These are phyloP conservation scores for Tinamus major DNA, from an alignment of 2,797 vertebrate species.

Conservation along the genomic window DNA sequence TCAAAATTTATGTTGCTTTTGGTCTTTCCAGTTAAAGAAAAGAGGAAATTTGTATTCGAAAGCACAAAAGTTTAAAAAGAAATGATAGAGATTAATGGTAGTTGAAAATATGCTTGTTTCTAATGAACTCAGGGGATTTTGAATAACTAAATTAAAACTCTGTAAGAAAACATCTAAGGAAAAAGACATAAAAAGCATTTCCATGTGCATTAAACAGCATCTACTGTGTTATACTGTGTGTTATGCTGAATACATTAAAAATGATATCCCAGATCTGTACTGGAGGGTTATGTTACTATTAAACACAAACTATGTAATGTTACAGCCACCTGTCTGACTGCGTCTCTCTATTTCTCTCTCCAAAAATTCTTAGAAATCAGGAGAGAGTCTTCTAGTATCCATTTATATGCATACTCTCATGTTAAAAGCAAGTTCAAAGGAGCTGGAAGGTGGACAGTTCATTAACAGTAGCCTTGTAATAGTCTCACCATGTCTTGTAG, in stretches of 20 bases:
- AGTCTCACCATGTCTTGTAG: not conserved
- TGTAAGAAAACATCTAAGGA: not conserved
- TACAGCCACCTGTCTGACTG: not conserved
- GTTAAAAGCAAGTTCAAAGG: conserved; percentile 40
- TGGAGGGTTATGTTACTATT: not conserved
- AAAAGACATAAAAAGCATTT: conserved; percentile 11
- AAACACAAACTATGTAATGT: not conserved
- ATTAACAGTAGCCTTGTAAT: conserved; percentile 11
- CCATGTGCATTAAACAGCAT: conserved; percentile 1
- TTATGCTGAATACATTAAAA: conserved; percentile 26
- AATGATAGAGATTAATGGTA: not conserved
- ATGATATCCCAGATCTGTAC: not conserved
- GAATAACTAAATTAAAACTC: conserved; percentile 25
- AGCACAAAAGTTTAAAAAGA: not conserved
- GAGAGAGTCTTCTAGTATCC: not conserved
- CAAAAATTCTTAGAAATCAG: not conserved
- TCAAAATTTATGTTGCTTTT: not conserved
- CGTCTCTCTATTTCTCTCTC: not conserved
- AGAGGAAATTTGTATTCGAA: not conserved
- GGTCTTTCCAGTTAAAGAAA: not conserved
- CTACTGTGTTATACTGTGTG: not conserved
- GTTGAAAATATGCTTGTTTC: not conserved
- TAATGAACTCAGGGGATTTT: not conserved
- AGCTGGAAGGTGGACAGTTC: not conserved
- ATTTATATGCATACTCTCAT: not conserved